Evolutionary conservation across 1,140 invertebrate species (phyloP).

Genomic region (Pseudomyrmex gracilis): DNA sequence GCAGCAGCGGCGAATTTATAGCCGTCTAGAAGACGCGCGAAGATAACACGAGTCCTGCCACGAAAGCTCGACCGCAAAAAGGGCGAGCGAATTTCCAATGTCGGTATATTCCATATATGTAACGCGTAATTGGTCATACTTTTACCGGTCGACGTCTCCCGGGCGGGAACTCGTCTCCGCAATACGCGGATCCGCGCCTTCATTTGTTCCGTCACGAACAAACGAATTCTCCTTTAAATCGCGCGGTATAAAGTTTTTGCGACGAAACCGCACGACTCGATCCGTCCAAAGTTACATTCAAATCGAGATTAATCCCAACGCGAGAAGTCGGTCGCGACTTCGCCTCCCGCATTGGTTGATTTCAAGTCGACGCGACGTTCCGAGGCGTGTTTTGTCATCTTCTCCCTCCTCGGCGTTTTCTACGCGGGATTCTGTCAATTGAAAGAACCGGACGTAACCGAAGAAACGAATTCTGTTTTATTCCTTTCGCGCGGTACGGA

Average conservation of each 20-base stretch:
- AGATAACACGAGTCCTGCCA: background rate
- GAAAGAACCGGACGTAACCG: conserved; percentile 12
- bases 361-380: background rate
- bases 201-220: conserved; percentile 33
- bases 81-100: conserved; percentile 64
- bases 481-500: background rate
- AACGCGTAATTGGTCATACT: conserved; percentile 82
- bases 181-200: conserved; percentile 41
- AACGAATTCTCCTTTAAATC: conserved; percentile 64
- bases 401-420: background rate
- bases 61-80: conserved; percentile 52
- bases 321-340: conserved; percentile 58
- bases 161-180: conserved; percentile 60
- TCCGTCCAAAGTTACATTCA: conserved; percentile 77
- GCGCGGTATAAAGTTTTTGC: conserved; percentile 62
- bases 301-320: conserved; percentile 71
- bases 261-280: conserved; percentile 45
- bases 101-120: conserved; percentile 81
- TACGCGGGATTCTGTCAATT: conserved; percentile 21
- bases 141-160: conserved; percentile 72
- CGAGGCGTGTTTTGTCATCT: conserved; percentile 27
- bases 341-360: background rate
- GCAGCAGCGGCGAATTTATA: conserved; percentile 5
- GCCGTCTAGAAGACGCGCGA: conserved; percentile 1
- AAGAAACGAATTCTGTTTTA: background rate